A percentile compares a stretch with the other conserved stretches of the same genome.
phyloP scores from a whole-genome alignment of 2,113 vertebrate species.

The Typhlomys cinereus region DNA sequence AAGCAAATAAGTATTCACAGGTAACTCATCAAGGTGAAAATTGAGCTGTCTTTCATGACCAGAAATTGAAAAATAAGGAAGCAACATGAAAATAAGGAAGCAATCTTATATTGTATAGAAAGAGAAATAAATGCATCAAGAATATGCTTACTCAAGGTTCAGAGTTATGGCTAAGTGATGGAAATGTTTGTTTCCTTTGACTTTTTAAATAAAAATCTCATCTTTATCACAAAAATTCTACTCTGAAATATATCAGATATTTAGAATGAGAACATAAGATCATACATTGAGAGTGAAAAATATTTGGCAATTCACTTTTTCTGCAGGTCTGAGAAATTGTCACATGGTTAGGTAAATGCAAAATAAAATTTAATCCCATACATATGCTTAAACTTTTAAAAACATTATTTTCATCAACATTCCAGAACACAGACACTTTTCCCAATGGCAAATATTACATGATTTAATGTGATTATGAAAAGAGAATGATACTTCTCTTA shows the following conservation, averaged over 20 bases:
- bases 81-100: conserved; percentile 28
- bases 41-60: not conserved
- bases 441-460: not conserved
- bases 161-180: not conserved
- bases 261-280: not conserved
- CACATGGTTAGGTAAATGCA: not conserved
- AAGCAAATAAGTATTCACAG: conserved; percentile 21
- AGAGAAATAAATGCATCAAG: not conserved
- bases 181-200: not conserved
- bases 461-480: too few species aligned
- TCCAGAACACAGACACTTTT: not conserved
- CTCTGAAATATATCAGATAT: not conserved
- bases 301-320: not conserved
- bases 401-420: not conserved
- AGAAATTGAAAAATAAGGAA: conserved; percentile 31
- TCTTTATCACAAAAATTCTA: not conserved
- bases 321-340: not conserved
- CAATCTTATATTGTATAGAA: not conserved
- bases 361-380: not conserved
- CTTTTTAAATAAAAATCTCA: not conserved
- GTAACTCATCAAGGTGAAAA: conserved; percentile 42
- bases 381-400: not conserved
- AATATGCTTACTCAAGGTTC: not conserved
- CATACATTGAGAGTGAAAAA: not conserved
- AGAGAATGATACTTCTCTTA: too few species aligned